phyloP scores from a whole-genome alignment of 2,113 vertebrate genomes.

The Eulemur macaco region DNA sequence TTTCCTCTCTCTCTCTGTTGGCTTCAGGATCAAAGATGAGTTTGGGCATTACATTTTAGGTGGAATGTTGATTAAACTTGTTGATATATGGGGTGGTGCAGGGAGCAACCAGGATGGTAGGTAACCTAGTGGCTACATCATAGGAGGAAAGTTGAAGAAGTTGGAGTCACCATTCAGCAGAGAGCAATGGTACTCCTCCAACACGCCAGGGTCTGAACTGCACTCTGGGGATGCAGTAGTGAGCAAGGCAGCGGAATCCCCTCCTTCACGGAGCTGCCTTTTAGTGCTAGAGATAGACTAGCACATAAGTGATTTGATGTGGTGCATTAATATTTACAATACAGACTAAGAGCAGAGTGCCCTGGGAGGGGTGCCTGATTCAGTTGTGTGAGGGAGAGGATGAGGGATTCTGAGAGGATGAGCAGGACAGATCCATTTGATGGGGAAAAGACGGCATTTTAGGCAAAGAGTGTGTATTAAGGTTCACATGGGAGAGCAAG shows the following conservation, averaged over 20 bases:
- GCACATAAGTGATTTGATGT: neutral
- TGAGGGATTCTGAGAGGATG: neutral
- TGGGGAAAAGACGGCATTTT: neutral
- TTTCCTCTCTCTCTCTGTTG: neutral
- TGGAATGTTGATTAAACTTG: neutral
- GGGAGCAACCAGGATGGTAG: neutral
- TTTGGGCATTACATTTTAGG: neutral
- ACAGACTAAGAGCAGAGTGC: neutral
- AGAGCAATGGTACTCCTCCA: neutral
- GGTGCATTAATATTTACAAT: constrained; percentile 41
- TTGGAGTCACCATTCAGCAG: neutral
- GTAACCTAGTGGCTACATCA: neutral
- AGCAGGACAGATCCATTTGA: neutral
- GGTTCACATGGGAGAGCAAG: neutral
- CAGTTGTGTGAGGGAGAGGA: neutral
- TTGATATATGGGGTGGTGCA: neutral
- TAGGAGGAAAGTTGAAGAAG: neutral
- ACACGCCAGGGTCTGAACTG: neutral
- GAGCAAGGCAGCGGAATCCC: neutral
- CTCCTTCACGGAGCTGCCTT: neutral
- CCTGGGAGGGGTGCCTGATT: neutral
- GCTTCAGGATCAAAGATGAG: neutral
- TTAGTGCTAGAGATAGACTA: neutral
- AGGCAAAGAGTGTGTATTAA: neutral
- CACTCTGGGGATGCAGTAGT: neutral